Evolutionary conservation across 1,140 invertebrate genomes (phyloP), one percentile per base, ranked within the genome.

Genomic region (Lordiphosa collinella): DNA sequence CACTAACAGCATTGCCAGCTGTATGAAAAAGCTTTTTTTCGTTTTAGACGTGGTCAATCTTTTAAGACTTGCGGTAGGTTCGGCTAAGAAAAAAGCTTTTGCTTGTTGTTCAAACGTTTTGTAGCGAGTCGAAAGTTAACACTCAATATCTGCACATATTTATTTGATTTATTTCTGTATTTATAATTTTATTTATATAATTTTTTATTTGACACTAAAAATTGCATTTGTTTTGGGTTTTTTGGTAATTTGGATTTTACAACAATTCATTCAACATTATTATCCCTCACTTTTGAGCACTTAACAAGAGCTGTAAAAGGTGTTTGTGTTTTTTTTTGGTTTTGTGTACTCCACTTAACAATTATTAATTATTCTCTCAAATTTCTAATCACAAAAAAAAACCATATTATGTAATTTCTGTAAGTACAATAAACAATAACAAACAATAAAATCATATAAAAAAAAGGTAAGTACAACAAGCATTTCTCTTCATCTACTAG

Each of bases 211-310:
- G 79, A 82, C 68, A 76, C 79, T 84, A 71, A 72, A 72, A 85
- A 85, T 84, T 84, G 78, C 67, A 62, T 63, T 72, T 72, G 60
- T 49, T 60, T 64, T 49, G 63, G 52, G 35, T 46, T 25, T 72
- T 69, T 62, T 68, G 61, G 54, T 72, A 78, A 78, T 82, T 84
- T 48, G 78, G 71, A 68, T 85, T 84, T 78, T 85, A 78, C 72
- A 78, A 84, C 71, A 80, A 82, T 51, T 84, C 60, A 51, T 44
- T n/a, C 25, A 29, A 29, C 25, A 29, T 38, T 53, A 36, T 40
- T 40, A 53, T 25, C 32, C 22, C 13, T 37, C 22, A 37, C 32
- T 35, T 37, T 59, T 67, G 46, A 67, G 47, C 59, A 51, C 37
- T 57, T 63, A 63, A 67, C 48, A 67, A 56, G 47, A 56, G 59